Base-by-base conservation (phyloP, 2,888 invertebrate genomes). In the Eupithecia vulgata region DNA sequence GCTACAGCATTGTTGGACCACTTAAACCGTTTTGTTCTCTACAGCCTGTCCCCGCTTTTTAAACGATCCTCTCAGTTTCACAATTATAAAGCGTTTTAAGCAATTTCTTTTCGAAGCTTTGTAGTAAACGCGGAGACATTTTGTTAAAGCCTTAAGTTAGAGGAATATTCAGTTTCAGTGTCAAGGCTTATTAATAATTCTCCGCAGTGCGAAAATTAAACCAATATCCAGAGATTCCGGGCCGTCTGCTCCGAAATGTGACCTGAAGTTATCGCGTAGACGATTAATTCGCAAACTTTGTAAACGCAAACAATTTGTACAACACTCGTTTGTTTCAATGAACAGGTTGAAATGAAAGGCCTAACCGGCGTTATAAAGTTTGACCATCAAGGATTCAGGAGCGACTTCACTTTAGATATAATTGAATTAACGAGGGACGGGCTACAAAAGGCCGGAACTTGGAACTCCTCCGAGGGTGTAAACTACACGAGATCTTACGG, bases 321-420 rank as follows among this genome's bases (percentile, higher is more conserved):
- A 80, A 81, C 78, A 76, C 77, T 81, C 75, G 77, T 84, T 84
- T 82, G 82, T 85, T 84, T 87, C 81, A 84, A 87, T 85, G 78
- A 85, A 81, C 90, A 98, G 98, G 97, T 98, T 78, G 98, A 98
- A 94, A 97, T 98, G 96, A 96, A 97, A 82, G 99, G 99, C n/a
- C 94, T 98, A 81, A 98, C 98, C 1, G 99, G 99, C 78, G 96
- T 97, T 73, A 98, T 99, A 84, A 98, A 98, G 92, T 98, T 99
- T 91, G 98, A 99, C 93, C 97, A 97, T 91, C 97, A 98, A 93
- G 99, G 99, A 71, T 98, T 98, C 91, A 95, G 99, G 75, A 97
- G 98, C 65, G 97, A 98, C 90, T 98, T 99, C 88, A 96, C 97
- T 78, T 95, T 99, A 81, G 99, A 99, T 88, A 97, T 99, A 81